Conservation (phyloP, 2,888 invertebrate genomes). For the Lordiphosa fenestrarum region DNA sequence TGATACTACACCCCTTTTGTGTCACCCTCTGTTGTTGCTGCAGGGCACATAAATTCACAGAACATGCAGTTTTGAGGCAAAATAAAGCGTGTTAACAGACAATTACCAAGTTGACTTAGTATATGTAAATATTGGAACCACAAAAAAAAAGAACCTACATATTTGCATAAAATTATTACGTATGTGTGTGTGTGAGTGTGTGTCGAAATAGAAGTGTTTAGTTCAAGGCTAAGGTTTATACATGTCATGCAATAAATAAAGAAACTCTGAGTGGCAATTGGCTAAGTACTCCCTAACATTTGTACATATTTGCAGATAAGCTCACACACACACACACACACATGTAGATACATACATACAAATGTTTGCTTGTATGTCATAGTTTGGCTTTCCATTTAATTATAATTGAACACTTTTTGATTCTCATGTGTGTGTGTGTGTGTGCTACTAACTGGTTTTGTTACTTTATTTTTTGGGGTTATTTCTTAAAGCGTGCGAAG, state of each 20-base stretch:
- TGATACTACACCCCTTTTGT: too few species aligned
- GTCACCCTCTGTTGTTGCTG: too few species aligned
- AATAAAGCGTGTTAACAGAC: constrained; percentile 33
- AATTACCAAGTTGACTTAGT: constrained; percentile 19
- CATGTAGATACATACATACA: background rate
- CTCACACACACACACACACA: constrained; percentile 1
- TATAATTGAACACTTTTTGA: constrained; percentile 11
- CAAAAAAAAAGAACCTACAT: constrained; percentile 19
- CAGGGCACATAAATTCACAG: too few species aligned
- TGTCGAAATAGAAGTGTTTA: constrained; percentile 18
- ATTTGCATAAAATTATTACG: constrained; percentile 14
- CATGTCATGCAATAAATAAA: constrained; percentile 13
- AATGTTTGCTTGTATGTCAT: background rate
- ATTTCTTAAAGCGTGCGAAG: constrained; percentile 58
- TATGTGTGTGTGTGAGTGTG: constrained; percentile 1
- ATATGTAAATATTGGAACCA: constrained; percentile 7
- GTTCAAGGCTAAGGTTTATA: constrained; percentile 33
- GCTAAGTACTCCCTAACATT: too few species aligned
- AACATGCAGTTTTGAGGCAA: constrained; percentile 20
- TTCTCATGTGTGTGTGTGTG: constrained; percentile 1
- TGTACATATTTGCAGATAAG: constrained; percentile 7
- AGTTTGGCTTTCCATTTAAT: constrained; percentile 33
- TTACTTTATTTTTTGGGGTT: constrained; percentile 66
- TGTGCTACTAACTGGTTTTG: constrained; percentile 58
- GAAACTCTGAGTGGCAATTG: constrained; percentile 3